phyloP scores from a whole-genome alignment of 2,113 vertebrate genomes.

The Toxostoma redivivum region DNA sequence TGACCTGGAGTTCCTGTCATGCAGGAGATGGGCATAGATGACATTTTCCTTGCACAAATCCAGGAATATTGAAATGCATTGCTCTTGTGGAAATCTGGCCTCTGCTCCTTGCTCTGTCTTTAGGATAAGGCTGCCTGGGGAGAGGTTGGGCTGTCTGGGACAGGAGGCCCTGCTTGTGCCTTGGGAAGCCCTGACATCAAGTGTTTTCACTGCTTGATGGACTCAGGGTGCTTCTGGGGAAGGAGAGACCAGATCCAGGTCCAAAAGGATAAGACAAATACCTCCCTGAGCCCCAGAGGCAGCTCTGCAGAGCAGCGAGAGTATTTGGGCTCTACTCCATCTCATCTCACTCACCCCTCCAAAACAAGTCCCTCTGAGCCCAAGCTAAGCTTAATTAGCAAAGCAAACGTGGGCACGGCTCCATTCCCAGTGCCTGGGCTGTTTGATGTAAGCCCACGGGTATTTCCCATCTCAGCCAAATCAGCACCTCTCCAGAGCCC shows the following conservation, averaged over 20 bases:
- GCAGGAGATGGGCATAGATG: background rate
- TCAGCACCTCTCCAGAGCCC: background rate
- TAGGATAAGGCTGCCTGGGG: background rate
- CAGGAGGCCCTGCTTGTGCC: background rate
- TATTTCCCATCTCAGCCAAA: background rate
- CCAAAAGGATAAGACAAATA: background rate
- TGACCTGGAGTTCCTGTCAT: rapidly evolving
- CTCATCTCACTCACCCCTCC: constrained; percentile 7
- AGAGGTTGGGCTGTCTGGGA: background rate
- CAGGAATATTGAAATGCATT: rapidly evolving
- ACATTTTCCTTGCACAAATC: background rate
- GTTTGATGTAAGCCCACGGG: background rate
- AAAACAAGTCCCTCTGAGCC: constrained; percentile 31
- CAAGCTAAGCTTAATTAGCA: constrained; percentile 25
- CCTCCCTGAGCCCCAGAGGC: background rate
- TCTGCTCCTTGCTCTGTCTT: background rate
- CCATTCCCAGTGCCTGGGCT: background rate
- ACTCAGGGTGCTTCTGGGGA: background rate
- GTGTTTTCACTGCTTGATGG: background rate
- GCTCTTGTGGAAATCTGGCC: background rate
- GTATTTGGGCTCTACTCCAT: constrained; percentile 3
- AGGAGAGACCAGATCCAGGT: background rate
- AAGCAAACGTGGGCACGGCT: constrained; percentile 30
- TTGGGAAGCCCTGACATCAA: background rate
- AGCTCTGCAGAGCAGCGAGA: background rate